Base-by-base conservation (phyloP, 2,888 invertebrate species). In the Acleris emargana region DNA sequence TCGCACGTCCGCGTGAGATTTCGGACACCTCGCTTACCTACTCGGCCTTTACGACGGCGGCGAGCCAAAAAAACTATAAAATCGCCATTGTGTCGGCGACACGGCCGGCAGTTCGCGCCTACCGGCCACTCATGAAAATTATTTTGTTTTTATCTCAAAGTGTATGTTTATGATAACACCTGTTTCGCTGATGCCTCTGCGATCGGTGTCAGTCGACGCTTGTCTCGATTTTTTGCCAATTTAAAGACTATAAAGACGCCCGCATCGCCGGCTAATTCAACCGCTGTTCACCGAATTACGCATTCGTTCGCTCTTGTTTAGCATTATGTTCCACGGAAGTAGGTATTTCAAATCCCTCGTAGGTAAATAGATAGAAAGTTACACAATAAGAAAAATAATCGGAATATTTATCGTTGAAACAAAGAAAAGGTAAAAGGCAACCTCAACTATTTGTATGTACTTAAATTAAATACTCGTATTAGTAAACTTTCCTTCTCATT, bases 131-230 rank as follows among this genome's bases (percentile, higher is more conserved):
- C 91, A 91, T 91, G 92, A 91, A 91, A 91, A 91, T 92, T 86
- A 91, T 90, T 91, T 91, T 90, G 91, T 91, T 91, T 91, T 92
- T 92, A 89, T 91, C 83, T 77, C 87, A 90, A 91, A 91, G 91
- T 89, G 91, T 92, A 91, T 91, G 92, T 92, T 92, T 92, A 91
- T 91, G 91, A 92, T 92, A 92, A 92, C 92, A 92, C 91, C 91
- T 92, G 92, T 91, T 92, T 91, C 89, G 86, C 80, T 86, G 89
- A 91, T 91, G 90, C 91, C 89, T 89, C 89, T 86, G 79, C 88
- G 90, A 90, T 91, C 91, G 88, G 90, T 92, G 92, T 92, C 92
- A 89, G 81, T 82, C 84, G 84, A 80, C 78, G 79, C 87, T 87
- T 90, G 91, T 91, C 86, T 83, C 85, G 82, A 87, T 89, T 92